Evolutionary conservation across 2,888 invertebrate species (phyloP), one percentile per base, ranked within the genome.

Genomic region (Cheiracanthium punctorium): DNA sequence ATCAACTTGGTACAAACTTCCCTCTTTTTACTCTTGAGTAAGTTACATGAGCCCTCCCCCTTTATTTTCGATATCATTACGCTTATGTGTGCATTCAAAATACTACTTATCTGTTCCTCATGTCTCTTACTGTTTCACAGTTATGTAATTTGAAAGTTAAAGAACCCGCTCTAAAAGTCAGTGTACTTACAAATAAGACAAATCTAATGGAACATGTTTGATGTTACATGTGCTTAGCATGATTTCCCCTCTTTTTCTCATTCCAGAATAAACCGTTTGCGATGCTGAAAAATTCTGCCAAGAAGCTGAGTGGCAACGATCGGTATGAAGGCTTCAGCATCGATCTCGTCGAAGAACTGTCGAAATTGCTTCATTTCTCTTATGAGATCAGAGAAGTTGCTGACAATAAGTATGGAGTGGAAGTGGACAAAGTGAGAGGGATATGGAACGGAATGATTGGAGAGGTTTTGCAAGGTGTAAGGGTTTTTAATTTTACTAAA

Each of bases 271-370:
- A 94, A 65, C 98, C 98, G 0, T 98, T 98, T 90, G 95, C 96
- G 17, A 96, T 97, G 96, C 91, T 95, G 20, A 96, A 95, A 91
- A 94, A 95, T 90, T 95, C 89, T 1, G 88, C 90, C 1, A 89
- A 91, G 77, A 90, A 91, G 74, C 94, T 94, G 91, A 94, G 94
- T 14, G 95, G 95, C 69, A 96, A 96, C 91, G 93, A 94, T 89
- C 93, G 95, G 84, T 96, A 95, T 92, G 95, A 94, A 91, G 96
- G 96, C 75, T 96, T 95, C 92, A 95, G 95, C 92, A 94, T 96
- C 88, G 96, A 96, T 91, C 93, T 96, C 69, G 94, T 95, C 89
- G 93, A 94, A 33, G 95, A 96, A 91, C 93, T 98, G 69, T 94
- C 96, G 14, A 93, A 94, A 90, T 94, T 95, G 90, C 93, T 96